A percentile compares a stretch with the other conserved stretches of the same genome.
phyloP scores from a whole-genome alignment of 2,113 vertebrate species.

The Vimba vimba region DNA sequence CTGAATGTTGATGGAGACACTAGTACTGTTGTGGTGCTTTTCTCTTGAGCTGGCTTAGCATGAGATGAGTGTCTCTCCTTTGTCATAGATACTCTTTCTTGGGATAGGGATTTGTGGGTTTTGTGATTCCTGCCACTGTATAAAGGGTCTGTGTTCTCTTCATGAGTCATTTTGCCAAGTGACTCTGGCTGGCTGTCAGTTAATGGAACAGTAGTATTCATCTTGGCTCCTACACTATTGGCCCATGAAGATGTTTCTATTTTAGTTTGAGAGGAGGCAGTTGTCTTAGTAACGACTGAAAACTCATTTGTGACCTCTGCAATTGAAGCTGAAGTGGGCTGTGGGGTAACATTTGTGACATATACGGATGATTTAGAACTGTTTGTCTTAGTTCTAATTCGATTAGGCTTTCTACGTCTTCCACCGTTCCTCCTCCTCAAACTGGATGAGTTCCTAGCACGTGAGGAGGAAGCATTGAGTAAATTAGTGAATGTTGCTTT shows the following conservation, averaged over 20 bases:
- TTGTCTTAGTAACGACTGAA: constrained; percentile 18
- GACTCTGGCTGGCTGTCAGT: constrained; percentile 60
- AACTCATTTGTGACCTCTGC: constrained; percentile 27
- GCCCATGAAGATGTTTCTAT: constrained; percentile 51
- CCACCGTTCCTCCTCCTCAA: constrained; percentile 73
- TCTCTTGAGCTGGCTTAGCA: constrained; percentile 32
- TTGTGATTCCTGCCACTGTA: constrained; percentile 21
- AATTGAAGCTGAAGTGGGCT: constrained; percentile 37
- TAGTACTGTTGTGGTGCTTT: constrained; percentile 47
- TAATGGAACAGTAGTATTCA: constrained; percentile 62
- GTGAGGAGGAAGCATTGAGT: not conserved
- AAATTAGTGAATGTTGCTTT: constrained; percentile 27
- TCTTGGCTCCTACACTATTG: constrained; percentile 44
- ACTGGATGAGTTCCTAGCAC: constrained; percentile 58
- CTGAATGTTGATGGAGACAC: constrained; percentile 52
- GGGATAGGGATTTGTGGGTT: constrained; percentile 43
- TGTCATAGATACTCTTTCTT: constrained; percentile 39
- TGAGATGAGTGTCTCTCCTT: constrained; percentile 12
- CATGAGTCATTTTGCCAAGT: constrained; percentile 62
- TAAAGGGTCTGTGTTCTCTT: constrained; percentile 58
- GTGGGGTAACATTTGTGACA: constrained; percentile 45
- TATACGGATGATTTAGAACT: constrained; percentile 34
- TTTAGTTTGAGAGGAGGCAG: constrained; percentile 48
- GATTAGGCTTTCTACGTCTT: constrained; percentile 76
- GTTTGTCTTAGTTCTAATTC: constrained; percentile 67